Evolutionary conservation across 2,888 invertebrate genomes (phyloP), one percentile per base, ranked within the genome.

Genomic region (Xiphydria camelus): DNA sequence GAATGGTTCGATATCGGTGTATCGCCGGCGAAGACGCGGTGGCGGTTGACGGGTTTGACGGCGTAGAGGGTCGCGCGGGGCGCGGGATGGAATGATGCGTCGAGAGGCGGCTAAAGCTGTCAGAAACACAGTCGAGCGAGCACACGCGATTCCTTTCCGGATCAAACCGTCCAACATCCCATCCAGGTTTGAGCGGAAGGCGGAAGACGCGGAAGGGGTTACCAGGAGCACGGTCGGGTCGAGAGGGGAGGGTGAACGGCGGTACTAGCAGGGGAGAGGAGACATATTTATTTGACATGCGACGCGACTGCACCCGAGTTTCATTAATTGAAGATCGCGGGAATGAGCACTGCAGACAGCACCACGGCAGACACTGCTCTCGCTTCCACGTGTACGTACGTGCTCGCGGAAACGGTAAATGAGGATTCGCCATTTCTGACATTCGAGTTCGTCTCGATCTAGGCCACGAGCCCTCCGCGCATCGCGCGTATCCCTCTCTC

Each of bases 231-330:
- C 5, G 5, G 44, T 29, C 29, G 49, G 47, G 52, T 54, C 48
- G 37, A 47, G 52, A 37, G 53, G 36, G 43, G 51, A 48, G 51
- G 55, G 37, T 43, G 49, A 41, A 44, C 47, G 45, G 47, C 49
- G 42, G n/a, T n/a, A n/a, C 31, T 22, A 43, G 47, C 26, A 51
- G 53, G 60, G n/a, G 57, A 59, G 53, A 62, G 65, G 66, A 71
- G 74, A 73, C 73, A 74, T 75, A 75, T 75, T 75, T 75, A 75
- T 75, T 75, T 75, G 75, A 75, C 75, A 68, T 75, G 74, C 73
- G 73, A 75, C 73, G 73, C 73, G 73, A 73, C 74, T 73, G 74
- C 73, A 73, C 63, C 73, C 72, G 73, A 75, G 74, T 75, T 75
- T 75, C 75, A 75, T 75, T 75, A 75, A 75, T 75, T 75, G 73